Evolutionary conservation across 2,797 vertebrate genomes (phyloP), one percentile per base, ranked within the genome.

Genomic region (Spheniscus humboldti): DNA sequence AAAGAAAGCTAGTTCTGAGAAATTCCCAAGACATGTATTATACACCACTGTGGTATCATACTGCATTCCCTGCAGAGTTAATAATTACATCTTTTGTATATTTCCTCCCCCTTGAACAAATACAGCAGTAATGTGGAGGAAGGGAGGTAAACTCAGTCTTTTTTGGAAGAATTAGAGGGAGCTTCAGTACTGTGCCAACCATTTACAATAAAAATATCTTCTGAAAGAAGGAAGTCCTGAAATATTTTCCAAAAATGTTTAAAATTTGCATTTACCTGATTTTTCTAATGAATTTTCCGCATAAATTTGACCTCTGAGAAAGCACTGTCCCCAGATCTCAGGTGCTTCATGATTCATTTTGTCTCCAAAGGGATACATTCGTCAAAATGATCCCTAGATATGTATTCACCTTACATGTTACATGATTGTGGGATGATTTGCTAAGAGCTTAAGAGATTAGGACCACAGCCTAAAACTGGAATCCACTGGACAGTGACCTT

Each of bases 111-210:
- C 55, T 79, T 66, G 43, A 85, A 37, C 19, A 79, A 76, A 76
- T 45, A 19, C n/a, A 43, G 37, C 18, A 64, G 19, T 27, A 43
- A 27, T 17, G 15, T 27, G 5, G 25, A 74, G 39, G 73, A 82
- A 67, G 11, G 31, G 27, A 24, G 24, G 47, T 8, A 85, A 87
- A 82, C 9, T 23, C 22, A 17, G 8, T 13, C 13, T 10, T 9
- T 76, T 64, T 60, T 28, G 8, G 15, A 86, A 63, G 35, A 84
- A 59, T 47, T 77, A 64, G 18, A 30, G 11, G 11, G 24, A 57
- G 0, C 52, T 57, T 31, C 55, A 48, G 23, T 33, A 50, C 4
- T 2, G 0, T 55, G 15, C 4, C 7, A 52, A 33, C 7, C 3
- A 18, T 43, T 72, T 41, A 45, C 19, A 43, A 55, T 16, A 76